Evolutionary conservation across 2,888 invertebrate species (phyloP), one percentile per base, ranked within the genome.

Genomic region (Caenorhabditis becei): DNA sequence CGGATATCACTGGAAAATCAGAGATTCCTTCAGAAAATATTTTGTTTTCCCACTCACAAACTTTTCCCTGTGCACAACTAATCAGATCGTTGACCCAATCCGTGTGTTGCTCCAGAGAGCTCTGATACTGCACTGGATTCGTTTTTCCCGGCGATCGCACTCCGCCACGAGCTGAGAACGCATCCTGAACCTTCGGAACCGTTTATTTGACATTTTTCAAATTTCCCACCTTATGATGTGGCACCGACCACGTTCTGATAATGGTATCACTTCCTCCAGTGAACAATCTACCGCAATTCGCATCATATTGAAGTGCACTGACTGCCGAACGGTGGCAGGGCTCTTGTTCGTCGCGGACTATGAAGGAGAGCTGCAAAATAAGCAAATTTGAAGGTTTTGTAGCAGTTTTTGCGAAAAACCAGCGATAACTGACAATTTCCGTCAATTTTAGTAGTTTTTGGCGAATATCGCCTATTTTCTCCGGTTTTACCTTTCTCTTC

Each of bases 41-140:
- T n/a, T n/a, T n/a, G n/a, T n/a, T n/a, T n/a, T n/a, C n/a, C n/a
- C n/a, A 66, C 86, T 63, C 92, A 96, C 96, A 94, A 92, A 97
- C 97, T 92, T 96, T 95, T 44, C 98, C 98, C 84, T 95, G 95
- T 92, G 97, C 97, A 92, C 98, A 99, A 32, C 99, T 93, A 47
- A 98, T 95, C 91, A 99, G 96, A 92, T 99, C 99, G 92, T 99
- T 99, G 61, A 99, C 97, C 99, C 99, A 99, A 92, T 99, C 99
- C 2, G 97, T 98, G 92, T 99, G 99, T 92, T 99, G 98, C 92
- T 99, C 98, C 97, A 99, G 96, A 35, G 97, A 96, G 91, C 96
- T 96, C 80, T 96, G 94, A 91, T 96, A 89, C 23, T 97, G 66
- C 94, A 94, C 86, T 23, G 58, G 62, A 14, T 70, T 77, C 16